These are phyloP conservation scores for Siphlonurus alternatus DNA, from an alignment of 2,888 invertebrate species.

Conservation along the genomic window DNA sequence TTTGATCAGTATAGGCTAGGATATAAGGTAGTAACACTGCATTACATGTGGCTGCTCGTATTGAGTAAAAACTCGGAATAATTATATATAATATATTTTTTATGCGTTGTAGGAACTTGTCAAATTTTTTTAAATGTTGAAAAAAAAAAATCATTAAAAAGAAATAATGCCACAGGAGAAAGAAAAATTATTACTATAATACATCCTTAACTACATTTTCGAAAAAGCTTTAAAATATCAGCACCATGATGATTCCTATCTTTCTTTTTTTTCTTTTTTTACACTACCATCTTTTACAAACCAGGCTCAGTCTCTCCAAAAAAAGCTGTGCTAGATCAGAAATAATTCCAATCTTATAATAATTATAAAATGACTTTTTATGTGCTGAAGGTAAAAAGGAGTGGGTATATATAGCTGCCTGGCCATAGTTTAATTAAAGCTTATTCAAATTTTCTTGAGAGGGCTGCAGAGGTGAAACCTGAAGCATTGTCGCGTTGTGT, in stretches of 20 bases:
- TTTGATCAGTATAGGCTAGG: not conserved
- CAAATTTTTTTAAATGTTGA: no score
- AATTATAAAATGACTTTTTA: not conserved
- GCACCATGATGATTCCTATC: not conserved
- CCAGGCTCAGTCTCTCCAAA: not conserved
- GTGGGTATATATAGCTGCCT: not conserved
- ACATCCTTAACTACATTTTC: not conserved
- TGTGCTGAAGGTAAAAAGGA: not conserved
- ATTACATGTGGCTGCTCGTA: not conserved
- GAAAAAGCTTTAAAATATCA: not conserved
- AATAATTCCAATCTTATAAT: not conserved
- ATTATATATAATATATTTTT: not conserved
- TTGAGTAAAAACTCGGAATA: not conserved
- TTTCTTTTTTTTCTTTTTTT: not conserved
- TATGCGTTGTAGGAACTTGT: not conserved
- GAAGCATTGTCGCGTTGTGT: not conserved
- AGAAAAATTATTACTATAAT: not conserved
- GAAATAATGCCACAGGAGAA: not conserved
- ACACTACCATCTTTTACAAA: not conserved
- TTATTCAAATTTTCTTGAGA: not conserved
- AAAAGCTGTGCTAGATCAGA: not conserved
- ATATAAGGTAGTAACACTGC: not conserved
- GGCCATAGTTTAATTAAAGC: not conserved
- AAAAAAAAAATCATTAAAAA: no score
- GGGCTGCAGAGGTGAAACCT: not conserved